Conservation (phyloP, 2,113 vertebrate genomes). For the Verasper variegatus region DNA sequence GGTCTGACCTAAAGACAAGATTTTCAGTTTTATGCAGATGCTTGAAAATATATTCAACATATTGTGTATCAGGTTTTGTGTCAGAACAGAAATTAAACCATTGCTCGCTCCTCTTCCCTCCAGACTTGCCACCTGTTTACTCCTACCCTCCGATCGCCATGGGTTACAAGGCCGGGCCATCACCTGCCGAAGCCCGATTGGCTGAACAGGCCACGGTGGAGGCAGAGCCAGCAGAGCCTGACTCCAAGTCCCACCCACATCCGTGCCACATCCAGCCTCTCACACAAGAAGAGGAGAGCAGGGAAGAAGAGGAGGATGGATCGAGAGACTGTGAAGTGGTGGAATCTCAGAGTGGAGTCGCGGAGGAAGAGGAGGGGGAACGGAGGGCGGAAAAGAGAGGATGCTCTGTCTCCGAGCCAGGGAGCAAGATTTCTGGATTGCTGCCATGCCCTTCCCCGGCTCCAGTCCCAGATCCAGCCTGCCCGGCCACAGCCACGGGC, state of each 20-base stretch:
- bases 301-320: conserved; percentile 47
- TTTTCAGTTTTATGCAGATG: neutral
- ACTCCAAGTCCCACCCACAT: conserved; percentile 51
- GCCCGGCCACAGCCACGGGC: conserved; percentile 52
- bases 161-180: conserved; percentile 86
- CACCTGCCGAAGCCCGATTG: conserved; percentile 81
- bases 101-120: conserved; percentile 18
- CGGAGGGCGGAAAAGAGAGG: conserved; percentile 35
- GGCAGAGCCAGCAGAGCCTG: conserved; percentile 81
- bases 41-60: neutral
- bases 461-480: conserved; percentile 44
- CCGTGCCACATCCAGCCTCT: conserved; percentile 54
- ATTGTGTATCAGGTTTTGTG: conserved; percentile 2
- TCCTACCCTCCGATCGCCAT: conserved; percentile 82
- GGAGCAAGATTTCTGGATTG: conserved; percentile 52
- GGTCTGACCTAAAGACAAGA: neutral
- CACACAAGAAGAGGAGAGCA: conserved; percentile 43
- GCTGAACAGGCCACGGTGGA: conserved; percentile 86
- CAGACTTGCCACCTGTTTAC: conserved; percentile 91
- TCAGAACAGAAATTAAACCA: conserved; percentile 8
- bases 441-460: conserved; percentile 54
- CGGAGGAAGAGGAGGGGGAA: conserved; percentile 41
- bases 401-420: conserved; percentile 47
- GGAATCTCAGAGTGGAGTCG: conserved; percentile 46
- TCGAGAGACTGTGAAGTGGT: conserved; percentile 56